Percentiles rank a stretch among this genome's conserved stretches.
These are phyloP conservation scores for Cossypha polioptera DNA, from an alignment of 2,797 vertebrate species.

Conservation along the genomic window DNA sequence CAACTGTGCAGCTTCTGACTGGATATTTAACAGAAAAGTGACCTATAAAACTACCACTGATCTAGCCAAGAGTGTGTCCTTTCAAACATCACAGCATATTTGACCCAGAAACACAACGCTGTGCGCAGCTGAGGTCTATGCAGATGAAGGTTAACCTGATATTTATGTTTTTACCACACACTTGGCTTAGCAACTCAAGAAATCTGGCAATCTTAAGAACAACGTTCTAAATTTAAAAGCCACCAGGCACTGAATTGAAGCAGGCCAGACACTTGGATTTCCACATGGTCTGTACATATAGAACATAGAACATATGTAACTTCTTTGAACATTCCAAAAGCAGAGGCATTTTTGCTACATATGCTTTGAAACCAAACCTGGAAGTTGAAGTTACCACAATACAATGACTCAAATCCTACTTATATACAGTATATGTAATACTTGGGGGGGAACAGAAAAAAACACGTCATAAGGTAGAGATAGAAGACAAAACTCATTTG, in stretches of 20 bases:
- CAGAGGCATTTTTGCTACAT: neutral
- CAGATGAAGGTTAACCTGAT: neutral
- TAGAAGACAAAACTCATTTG: neutral
- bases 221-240: neutral
- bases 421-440: neutral
- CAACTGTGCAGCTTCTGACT: neutral
- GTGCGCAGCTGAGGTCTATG: neutral
- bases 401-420: neutral
- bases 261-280: neutral
- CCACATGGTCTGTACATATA: neutral
- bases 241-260: neutral
- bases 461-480: neutral
- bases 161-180: neutral
- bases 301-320: accelerated
- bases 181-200: neutral
- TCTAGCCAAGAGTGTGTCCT: neutral
- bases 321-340: neutral
- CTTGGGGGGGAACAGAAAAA: neutral
- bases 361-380: neutral
- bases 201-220: neutral
- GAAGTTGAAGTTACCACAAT: neutral
- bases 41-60: neutral
- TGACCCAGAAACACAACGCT: neutral
- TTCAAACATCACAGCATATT: neutral
- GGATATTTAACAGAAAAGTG: neutral